These are phyloP conservation scores for Philaenus spumarius DNA, from an alignment of 1,140 invertebrate genomes.

Conservation along the genomic window DNA sequence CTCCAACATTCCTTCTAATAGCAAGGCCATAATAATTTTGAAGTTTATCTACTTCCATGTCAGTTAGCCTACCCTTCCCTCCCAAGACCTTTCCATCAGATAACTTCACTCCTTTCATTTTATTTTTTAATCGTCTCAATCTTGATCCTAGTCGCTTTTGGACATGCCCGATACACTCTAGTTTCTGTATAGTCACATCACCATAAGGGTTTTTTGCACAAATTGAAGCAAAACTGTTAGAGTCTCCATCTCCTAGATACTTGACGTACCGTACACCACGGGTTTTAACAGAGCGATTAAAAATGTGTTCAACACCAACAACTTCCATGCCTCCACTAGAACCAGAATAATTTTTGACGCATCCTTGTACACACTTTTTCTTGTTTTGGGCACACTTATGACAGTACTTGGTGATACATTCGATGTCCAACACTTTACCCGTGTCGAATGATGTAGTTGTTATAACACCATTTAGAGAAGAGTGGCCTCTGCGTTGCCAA, in stretches of 20 bases:
- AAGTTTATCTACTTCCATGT: too few species aligned
- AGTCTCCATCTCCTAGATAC: constrained; percentile 26
- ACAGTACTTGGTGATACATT: constrained; percentile 20
- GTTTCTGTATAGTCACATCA: constrained; percentile 16
- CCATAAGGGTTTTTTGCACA: constrained; percentile 8
- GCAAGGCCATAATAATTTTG: too few species aligned
- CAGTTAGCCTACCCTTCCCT: too few species aligned
- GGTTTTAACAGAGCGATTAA: constrained; percentile 19
- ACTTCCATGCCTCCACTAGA: constrained; percentile 28
- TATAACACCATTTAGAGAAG: constrained; percentile 18
- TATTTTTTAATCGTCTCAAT: too few species aligned
- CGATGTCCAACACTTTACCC: constrained; percentile 21
- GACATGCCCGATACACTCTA: constrained; percentile 17
- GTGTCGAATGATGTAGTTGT: constrained; percentile 14
- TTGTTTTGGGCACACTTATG: background rate
- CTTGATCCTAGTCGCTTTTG: constrained; percentile 10
- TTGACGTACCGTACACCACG: constrained; percentile 20
- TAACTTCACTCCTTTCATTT: too few species aligned
- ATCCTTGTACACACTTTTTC: constrained; percentile 16
- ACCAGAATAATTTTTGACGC: constrained; percentile 25
- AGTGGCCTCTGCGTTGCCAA: constrained; percentile 21
- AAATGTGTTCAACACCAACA: constrained; percentile 23
- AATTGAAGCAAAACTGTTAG: constrained; percentile 3
- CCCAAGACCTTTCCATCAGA: too few species aligned
- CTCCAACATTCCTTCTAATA: too few species aligned